Evolutionary conservation across 2,888 invertebrate genomes (phyloP).

Genomic region (Cecidostiba fungosa): DNA sequence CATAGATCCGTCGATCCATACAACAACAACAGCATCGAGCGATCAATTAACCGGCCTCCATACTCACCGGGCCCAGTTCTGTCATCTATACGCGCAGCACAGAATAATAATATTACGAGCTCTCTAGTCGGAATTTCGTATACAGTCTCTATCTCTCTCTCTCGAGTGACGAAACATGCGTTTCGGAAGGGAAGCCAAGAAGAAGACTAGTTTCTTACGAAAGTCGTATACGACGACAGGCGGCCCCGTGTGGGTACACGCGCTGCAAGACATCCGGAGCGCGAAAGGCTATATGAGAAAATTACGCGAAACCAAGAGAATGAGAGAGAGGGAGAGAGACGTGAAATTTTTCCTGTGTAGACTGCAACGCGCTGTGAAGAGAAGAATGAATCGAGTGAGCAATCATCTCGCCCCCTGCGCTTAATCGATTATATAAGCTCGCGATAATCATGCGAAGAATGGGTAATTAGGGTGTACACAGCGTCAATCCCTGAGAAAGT

Average conservation of each 20-base stretch:
- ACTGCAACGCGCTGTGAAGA: neutral
- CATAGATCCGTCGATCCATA: neutral
- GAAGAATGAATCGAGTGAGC: slow-evolving; percentile 53
- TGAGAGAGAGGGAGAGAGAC: slow-evolving; percentile 7
- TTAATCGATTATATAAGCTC: slow-evolving; percentile 62
- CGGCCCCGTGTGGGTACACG: neutral
- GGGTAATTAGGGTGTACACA: slow-evolving; percentile 52
- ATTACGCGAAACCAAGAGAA: slow-evolving; percentile 48
- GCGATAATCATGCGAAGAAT: slow-evolving; percentile 58
- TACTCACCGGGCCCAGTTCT: neutral
- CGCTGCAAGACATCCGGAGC: slow-evolving; percentile 43
- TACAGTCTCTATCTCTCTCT: neutral
- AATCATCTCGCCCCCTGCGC: slow-evolving; percentile 38
- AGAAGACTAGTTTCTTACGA: slow-evolving; percentile 59
- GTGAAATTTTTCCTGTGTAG: neutral
- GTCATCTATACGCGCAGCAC: neutral
- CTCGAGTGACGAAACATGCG: slow-evolving; percentile 47
- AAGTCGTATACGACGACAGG: slow-evolving; percentile 19
- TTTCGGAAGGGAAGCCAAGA: slow-evolving; percentile 54
- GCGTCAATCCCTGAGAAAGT: slow-evolving; percentile 57
- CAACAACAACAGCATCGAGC: neutral
- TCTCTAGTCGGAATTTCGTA: slow-evolving; percentile 35
- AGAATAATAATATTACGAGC: slow-evolving; percentile 21
- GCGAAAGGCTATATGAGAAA: slow-evolving; percentile 48
- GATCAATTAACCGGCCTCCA: neutral